Evolutionary conservation across 2,888 invertebrate species (phyloP).

Genomic region (Hirtodrosophila duncani): DNA sequence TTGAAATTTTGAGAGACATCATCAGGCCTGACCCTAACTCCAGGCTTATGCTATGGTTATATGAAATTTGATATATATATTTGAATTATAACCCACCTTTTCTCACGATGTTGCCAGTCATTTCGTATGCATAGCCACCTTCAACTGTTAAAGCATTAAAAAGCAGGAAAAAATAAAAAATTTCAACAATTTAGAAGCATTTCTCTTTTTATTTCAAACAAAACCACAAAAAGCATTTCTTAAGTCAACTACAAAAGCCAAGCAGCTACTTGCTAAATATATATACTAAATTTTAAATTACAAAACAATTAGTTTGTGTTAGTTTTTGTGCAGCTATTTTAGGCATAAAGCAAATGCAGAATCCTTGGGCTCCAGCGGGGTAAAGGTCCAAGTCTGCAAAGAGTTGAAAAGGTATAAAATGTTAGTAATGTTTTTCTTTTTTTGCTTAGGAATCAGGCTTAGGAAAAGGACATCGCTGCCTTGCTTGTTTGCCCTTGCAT

Average conservation of each 20-base stretch:
- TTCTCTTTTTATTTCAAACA: slow-evolving; percentile 31
- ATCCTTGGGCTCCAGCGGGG: slow-evolving; percentile 14
- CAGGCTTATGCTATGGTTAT: too few species aligned
- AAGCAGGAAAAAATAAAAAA: slow-evolving; percentile 27
- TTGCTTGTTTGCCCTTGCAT: slow-evolving; percentile 49
- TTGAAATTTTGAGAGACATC: background rate
- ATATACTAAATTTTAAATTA: slow-evolving; percentile 42
- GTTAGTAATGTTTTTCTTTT: slow-evolving; percentile 32
- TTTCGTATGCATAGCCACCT: too few species aligned
- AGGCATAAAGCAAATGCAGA: slow-evolving; percentile 37
- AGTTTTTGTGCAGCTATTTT: slow-evolving; percentile 50
- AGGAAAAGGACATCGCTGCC: slow-evolving; percentile 24
- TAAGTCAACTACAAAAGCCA: slow-evolving; percentile 41
- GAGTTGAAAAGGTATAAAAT: slow-evolving; percentile 23
- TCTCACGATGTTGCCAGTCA: too few species aligned
- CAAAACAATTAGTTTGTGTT: too few species aligned
- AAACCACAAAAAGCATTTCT: slow-evolving; percentile 25
- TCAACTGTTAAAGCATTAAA: slow-evolving; percentile 18
- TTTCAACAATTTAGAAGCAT: slow-evolving; percentile 35
- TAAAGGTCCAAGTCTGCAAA: slow-evolving; percentile 39
- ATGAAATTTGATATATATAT: background rate
- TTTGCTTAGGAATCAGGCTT: slow-evolving; percentile 20
- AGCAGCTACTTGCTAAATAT: slow-evolving; percentile 44
- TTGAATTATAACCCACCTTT: slow-evolving; percentile 17
- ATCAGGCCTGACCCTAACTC: too few species aligned